phyloP scores from a whole-genome alignment of 2,888 invertebrate species.

The Heliconius charithonia region DNA sequence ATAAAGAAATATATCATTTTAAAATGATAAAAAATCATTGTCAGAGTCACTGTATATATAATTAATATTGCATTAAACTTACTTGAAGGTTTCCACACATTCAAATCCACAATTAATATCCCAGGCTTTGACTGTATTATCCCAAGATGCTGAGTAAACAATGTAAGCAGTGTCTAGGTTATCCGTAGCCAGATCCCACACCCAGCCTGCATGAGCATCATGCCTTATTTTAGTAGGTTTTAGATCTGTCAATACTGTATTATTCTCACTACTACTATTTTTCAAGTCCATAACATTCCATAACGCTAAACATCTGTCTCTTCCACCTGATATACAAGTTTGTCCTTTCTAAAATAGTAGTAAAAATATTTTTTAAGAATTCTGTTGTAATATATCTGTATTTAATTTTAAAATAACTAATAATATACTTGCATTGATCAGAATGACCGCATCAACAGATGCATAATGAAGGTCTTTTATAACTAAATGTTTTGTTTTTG shows the following conservation, averaged over 20 bases:
- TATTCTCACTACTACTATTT: conserved; percentile 57
- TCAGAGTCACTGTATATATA: background rate
- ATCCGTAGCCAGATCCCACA: conserved; percentile 84
- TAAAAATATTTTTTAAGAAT: background rate
- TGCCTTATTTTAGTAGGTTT: conserved; percentile 66
- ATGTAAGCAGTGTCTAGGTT: conserved; percentile 66
- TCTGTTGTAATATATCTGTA: background rate
- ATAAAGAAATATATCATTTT: background rate
- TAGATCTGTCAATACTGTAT: conserved; percentile 57
- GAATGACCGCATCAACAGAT: conserved; percentile 83
- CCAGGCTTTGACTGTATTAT: conserved; percentile 84
- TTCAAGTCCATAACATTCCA: conserved; percentile 75
- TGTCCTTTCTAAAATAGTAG: conserved; percentile 68
- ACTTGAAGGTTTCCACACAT: conserved; percentile 78
- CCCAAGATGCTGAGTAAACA: conserved; percentile 86
- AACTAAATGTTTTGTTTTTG: conserved; percentile 76
- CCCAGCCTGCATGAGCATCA: conserved; percentile 85
- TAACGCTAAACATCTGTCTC: conserved; percentile 82
- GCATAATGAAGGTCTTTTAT: conserved; percentile 83
- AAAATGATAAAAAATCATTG: background rate
- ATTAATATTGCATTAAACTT: conserved; percentile 46
- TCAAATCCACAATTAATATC: conserved; percentile 72
- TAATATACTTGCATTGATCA: conserved; percentile 78
- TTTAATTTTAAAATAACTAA: background rate
- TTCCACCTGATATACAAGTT: conserved; percentile 83